Conservation (phyloP, 2,888 invertebrate species). For the Stegana nigrithorax region DNA sequence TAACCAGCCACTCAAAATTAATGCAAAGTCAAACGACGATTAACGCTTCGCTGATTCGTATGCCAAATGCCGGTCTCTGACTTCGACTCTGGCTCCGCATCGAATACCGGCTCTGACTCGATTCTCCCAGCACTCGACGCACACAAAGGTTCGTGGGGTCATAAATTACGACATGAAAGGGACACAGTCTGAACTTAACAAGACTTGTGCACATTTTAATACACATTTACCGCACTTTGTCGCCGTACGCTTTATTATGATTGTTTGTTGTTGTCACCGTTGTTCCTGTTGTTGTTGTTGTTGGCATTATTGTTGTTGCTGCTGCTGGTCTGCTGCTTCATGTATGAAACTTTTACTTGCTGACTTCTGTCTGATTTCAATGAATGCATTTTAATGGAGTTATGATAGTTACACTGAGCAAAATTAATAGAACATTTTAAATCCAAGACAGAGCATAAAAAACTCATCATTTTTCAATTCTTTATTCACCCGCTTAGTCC, state of each 20-base stretch:
- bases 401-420: constrained; percentile 4
- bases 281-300: constrained; percentile 51
- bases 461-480: too few species aligned
- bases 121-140: constrained; percentile 14
- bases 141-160: constrained; percentile 54
- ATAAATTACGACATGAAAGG: constrained; percentile 53
- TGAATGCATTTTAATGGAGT: constrained; percentile 16
- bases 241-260: constrained; percentile 46
- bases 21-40: constrained; percentile 58
- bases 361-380: constrained; percentile 6
- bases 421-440: neutral
- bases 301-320: constrained; percentile 4
- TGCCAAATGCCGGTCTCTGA: too few species aligned
- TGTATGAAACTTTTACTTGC: neutral
- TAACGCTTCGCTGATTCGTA: constrained; percentile 59
- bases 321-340: neutral
- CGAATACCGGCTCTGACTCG: too few species aligned
- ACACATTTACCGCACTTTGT: constrained; percentile 46
- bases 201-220: constrained; percentile 13
- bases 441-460: too few species aligned
- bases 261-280: constrained; percentile 46
- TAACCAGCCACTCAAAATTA: constrained; percentile 13
- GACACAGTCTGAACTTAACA: constrained; percentile 8
- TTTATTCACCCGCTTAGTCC: too few species aligned
- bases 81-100: neutral